A percentile compares a stretch with the other conserved stretches of the same genome.
Evolutionary conservation across 2,888 invertebrate species (phyloP).

Genomic region (Achlya flavicornis): DNA sequence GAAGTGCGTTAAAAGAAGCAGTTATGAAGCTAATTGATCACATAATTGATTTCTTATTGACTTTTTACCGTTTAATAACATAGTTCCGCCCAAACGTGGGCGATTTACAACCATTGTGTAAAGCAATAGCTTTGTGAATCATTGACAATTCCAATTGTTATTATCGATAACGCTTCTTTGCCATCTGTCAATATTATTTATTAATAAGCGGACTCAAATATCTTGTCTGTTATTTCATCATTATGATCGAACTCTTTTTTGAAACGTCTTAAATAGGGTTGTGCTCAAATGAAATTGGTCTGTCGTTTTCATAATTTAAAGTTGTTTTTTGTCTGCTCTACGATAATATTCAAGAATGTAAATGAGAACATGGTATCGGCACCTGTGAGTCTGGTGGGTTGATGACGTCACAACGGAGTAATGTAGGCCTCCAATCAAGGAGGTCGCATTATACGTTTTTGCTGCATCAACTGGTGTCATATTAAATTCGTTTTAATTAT

Average conservation of each 20-base stretch:
- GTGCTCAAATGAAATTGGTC: constrained; percentile 30
- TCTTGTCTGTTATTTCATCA: constrained; percentile 36
- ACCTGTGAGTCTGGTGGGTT: constrained; percentile 72
- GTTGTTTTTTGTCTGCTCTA: constrained; percentile 33
- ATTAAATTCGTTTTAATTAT: constrained; percentile 51
- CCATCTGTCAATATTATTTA: constrained; percentile 32
- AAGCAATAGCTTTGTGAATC: constrained; percentile 28
- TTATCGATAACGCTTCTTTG: constrained; percentile 23
- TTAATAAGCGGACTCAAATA: constrained; percentile 30
- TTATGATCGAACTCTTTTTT: constrained; percentile 21
- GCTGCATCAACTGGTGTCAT: constrained; percentile 33
- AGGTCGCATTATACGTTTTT: constrained; percentile 40
- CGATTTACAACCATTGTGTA: constrained; percentile 38
- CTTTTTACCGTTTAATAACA: constrained; percentile 68
- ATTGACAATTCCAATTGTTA: constrained; percentile 37
- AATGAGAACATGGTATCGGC: constrained; percentile 66
- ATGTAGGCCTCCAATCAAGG: constrained; percentile 51
- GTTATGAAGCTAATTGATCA: constrained; percentile 27
- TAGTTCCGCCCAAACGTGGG: constrained; percentile 55
- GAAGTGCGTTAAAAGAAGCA: background rate
- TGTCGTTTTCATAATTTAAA: constrained; percentile 26
- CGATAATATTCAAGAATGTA: constrained; percentile 57
- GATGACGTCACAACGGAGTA: constrained; percentile 66
- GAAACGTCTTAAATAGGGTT: constrained; percentile 32
- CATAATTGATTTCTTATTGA: constrained; percentile 56